Base-by-base conservation (phyloP, 2,888 invertebrate genomes). In the Bimastos eiseni region DNA sequence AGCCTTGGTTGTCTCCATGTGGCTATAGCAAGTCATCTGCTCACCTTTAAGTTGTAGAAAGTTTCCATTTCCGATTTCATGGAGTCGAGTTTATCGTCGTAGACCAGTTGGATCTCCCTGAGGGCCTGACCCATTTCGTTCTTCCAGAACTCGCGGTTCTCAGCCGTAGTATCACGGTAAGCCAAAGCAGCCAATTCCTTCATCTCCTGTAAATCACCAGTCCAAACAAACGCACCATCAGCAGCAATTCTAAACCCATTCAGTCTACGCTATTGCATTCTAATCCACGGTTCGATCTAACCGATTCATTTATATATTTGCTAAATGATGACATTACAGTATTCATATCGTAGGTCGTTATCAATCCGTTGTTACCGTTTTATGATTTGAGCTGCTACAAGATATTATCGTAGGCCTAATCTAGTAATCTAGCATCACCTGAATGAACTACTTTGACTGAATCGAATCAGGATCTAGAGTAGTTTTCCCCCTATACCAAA, bases 61-160 rank as follows among this genome's bases (percentile, higher is more conserved):
- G 94, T 94, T 92, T 96, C 96, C 94, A 96, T 94, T 92, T 96
- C 96, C 36, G 94, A 94, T 88, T 94, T 93, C 93, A 95, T 95
- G 91, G 94, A 93, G 92, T 95, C 95, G 92, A 95, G 93, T 92
- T 95, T 95, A 93, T 94, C 93, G 92, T 96, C 96, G 93, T 96
- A 96, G 93, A 96, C 96, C 84, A 93, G 93, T 92, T 96, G 95
- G 92, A 96, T 96, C 92, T 96, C 96, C 83, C 95, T 93, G 92
- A 96, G 95, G 88, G 96, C 95, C 91, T 95, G 94, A 11, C 95
- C 94, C 91, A 96, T 93, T 92, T 96, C 96, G 93, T 95, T 95
- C 94, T 95, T 95, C 95, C 96, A 96, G 95, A 95, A 96, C 92
- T 96, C 95, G 49, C 96, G 94, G 94, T 96, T 96, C 93, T 96